phyloP scores from a whole-genome alignment of 2,797 vertebrate species.

The Scolopax bukidnonensis region DNA sequence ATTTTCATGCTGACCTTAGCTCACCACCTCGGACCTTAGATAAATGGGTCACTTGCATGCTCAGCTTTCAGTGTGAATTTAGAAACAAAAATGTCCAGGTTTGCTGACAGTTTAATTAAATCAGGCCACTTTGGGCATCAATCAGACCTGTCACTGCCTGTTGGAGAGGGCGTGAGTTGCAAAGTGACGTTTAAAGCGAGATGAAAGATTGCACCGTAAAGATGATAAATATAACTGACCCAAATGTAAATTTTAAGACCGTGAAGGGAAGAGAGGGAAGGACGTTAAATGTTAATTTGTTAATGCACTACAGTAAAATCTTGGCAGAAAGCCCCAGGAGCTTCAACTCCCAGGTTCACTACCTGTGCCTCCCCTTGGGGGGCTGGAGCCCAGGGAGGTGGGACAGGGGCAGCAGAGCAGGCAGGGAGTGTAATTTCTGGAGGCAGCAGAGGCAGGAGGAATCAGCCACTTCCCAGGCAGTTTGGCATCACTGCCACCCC shows the following conservation, averaged over 20 bases:
- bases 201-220: conserved; percentile 29
- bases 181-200: conserved; percentile 1
- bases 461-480: neutral
- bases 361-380: neutral
- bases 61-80: conserved; percentile 59
- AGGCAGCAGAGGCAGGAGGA: neutral
- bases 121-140: conserved; percentile 61
- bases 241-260: conserved; percentile 42
- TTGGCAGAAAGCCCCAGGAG: neutral
- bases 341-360: neutral
- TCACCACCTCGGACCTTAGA: conserved; percentile 65
- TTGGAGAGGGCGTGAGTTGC: conserved; percentile 22
- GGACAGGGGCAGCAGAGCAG: neutral
- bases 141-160: conserved; percentile 31
- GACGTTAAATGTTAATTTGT: conserved; percentile 17
- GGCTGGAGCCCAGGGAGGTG: neutral
- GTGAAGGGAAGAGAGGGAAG: neutral
- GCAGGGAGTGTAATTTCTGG: neutral
- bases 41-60: conserved; percentile 50
- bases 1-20: conserved; percentile 56
- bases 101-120: conserved; percentile 78
- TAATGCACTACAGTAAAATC: conserved; percentile 14
- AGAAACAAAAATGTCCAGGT: conserved; percentile 24
- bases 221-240: conserved; percentile 62
- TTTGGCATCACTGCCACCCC: neutral